phyloP scores from a whole-genome alignment of 2,113 vertebrate genomes.

The Paramormyrops kingsleyae region DNA sequence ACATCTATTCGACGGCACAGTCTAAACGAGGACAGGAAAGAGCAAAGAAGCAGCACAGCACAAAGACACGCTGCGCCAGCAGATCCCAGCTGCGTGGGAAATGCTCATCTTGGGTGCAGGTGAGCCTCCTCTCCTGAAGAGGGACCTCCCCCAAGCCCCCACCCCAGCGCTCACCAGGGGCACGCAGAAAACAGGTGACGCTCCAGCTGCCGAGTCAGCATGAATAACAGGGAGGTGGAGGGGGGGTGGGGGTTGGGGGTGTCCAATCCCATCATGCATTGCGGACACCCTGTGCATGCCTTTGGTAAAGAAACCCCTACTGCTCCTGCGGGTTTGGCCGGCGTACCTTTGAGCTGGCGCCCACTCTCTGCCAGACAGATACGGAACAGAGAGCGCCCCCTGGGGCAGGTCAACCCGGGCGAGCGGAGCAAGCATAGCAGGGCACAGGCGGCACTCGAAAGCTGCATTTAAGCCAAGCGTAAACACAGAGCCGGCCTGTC shows the following conservation, averaged over 20 bases:
- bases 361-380: not conserved
- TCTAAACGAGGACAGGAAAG: not conserved
- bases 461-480: conserved; percentile 12
- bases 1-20: not conserved
- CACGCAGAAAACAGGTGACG: conserved; percentile 63
- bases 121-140: conserved; percentile 46
- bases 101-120: conserved; percentile 63
- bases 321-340: conserved; percentile 28
- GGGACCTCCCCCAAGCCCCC: conserved; percentile 53
- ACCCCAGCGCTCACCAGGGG: conserved; percentile 46
- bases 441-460: not conserved
- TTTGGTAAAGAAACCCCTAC: not conserved
- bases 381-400: not conserved
- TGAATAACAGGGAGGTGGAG: conserved; percentile 12
- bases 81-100: not conserved
- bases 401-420: not conserved
- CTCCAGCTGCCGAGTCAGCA: conserved; percentile 54
- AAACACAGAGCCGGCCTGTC: conserved; percentile 23
- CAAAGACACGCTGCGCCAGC: not conserved
- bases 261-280: not conserved
- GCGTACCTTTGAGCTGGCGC: conserved; percentile 22
- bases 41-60: not conserved
- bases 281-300: not conserved
- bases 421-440: not conserved
- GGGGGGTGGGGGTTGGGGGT: not conserved